A percentile compares a stretch with the other conserved stretches of the same genome.
phyloP scores from a whole-genome alignment of 2,888 invertebrate genomes.

The Leptinotarsa haldemani region DNA sequence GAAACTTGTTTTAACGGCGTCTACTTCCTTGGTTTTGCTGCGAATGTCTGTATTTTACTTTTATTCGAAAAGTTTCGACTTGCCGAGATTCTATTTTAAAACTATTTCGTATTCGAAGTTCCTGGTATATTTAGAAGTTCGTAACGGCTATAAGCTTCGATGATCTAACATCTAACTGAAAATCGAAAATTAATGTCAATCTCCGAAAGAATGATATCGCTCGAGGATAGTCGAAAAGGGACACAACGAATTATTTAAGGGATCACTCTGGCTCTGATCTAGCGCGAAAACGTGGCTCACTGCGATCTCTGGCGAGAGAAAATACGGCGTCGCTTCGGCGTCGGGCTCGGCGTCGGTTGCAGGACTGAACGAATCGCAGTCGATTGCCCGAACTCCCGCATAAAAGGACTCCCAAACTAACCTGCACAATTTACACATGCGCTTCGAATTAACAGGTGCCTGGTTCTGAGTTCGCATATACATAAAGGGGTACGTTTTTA shows the following conservation, averaged over 20 bases:
- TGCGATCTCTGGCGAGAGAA: constrained; percentile 3
- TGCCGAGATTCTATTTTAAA: constrained; percentile 48
- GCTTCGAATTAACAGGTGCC: constrained; percentile 56
- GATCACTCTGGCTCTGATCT: neutral
- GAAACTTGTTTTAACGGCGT: constrained; percentile 32
- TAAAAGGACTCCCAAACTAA: constrained; percentile 49
- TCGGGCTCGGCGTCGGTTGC: constrained; percentile 32
- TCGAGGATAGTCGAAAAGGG: neutral
- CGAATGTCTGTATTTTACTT: constrained; percentile 43
- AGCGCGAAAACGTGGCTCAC: constrained; percentile 24
- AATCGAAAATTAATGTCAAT: constrained; percentile 20
- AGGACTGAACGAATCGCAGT: constrained; percentile 41
- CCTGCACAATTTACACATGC: constrained; percentile 55
- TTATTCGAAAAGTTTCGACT: constrained; percentile 46
- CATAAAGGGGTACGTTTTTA: neutral
- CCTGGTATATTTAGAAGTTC: constrained; percentile 47
- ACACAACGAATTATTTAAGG: constrained; percentile 3
- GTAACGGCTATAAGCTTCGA: constrained; percentile 35
- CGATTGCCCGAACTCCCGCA: constrained; percentile 44
- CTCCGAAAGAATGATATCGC: neutral
- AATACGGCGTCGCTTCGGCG: constrained; percentile 29
- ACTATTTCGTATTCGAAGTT: constrained; percentile 45
- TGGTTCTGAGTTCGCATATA: constrained; percentile 24
- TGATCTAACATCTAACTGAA: constrained; percentile 43
- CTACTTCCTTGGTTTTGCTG: constrained; percentile 35